phyloP scores from a whole-genome alignment of 2,888 invertebrate species.

The Rhagonycha fulva region DNA sequence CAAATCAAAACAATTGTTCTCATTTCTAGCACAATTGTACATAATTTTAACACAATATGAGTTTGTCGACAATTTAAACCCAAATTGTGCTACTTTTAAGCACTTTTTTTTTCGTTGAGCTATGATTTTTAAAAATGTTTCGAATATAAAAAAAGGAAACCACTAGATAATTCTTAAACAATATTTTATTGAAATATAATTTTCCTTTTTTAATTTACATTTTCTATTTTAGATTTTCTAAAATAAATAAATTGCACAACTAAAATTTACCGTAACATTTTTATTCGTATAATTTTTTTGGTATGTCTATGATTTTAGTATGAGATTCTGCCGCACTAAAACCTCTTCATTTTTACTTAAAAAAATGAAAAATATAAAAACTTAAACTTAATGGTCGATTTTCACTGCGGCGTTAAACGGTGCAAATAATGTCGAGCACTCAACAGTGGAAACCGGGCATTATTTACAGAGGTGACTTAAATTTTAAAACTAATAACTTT shows the following conservation, averaged over 20 bases:
- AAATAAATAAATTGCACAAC: conserved; percentile 22
- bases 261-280: conserved; percentile 1
- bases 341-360: neutral
- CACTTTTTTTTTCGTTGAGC: no score
- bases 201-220: neutral
- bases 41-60: no score
- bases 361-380: neutral
- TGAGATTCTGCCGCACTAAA: neutral
- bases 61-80: no score
- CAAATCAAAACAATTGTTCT: no score
- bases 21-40: no score
- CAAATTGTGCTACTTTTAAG: no score
- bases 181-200: neutral
- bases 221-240: neutral
- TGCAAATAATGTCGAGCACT: neutral
- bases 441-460: neutral
- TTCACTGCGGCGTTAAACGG: neutral
- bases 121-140: no score
- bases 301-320: neutral
- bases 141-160: neutral
- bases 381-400: neutral
- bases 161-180: neutral
- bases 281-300: neutral
- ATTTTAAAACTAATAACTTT: neutral
- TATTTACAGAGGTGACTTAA: neutral